Base-by-base conservation (phyloP, 2,113 vertebrate genomes). In the Perca schrenkii region DNA sequence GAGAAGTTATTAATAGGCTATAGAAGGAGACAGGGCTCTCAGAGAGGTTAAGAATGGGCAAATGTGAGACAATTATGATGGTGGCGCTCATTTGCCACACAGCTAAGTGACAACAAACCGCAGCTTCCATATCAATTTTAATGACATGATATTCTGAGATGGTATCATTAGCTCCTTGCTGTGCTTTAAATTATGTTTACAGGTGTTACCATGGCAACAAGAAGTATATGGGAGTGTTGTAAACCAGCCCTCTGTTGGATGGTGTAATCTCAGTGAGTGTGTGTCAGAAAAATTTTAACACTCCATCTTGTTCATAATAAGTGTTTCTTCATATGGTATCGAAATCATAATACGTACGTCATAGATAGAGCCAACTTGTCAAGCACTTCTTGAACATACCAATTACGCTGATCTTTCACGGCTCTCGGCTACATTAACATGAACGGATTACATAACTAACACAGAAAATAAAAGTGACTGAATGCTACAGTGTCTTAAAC, bases 71-170 rank as follows among this genome's bases (percentile, higher is more conserved):
- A 69, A 57, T 36, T 36, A 12, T 64, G 1, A 67, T 36, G 19
- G 14, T 5, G n/a, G 58, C 43, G 15, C 47, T 43, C 47, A 73
- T 54, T 28, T 56, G 54, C 66, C 66, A 71, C 67, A 13, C 19
- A 75, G 34, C 62, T 34, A 54, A 16, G 8, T 52, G 25, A 68
- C 34, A n/a, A 75, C 60, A 82, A 85, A 63, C 57, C 60, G 22
- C 64, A 87, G 65, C 73, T 58, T 65, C 47, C 34, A 70, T 70
- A 50, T 80, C 28, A 49, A 71, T 52, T 76, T 70, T 79, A 68
- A 76, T 62, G 76, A 49, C 50, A 50, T 49, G 53, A 54, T 77
- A 79, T 76, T 86, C 70, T 71, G 71, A 47, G 21, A 71, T 7
- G 25, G 47, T 21, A 25, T 47, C 43, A 54, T 60, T 54, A 46